These are phyloP conservation scores for Serripes groenlandicus DNA, from an alignment of 2,888 invertebrate species.

Conservation along the genomic window DNA sequence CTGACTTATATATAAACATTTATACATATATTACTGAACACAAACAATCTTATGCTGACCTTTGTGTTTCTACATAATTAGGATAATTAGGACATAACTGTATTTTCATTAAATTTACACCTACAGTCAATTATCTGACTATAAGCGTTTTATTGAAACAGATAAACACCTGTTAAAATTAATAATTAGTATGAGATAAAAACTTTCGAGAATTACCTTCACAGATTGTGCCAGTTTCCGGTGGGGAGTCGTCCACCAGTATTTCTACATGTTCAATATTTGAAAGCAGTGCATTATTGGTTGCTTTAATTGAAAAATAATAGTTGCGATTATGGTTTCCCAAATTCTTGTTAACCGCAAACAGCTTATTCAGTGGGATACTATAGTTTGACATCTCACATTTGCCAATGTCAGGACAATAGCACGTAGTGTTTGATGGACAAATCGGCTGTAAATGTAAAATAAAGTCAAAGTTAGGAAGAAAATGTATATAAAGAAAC, in stretches of 20 bases:
- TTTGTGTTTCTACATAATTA: too few relatives aligned
- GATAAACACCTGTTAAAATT: too few relatives aligned
- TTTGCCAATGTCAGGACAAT: constrained; percentile 68
- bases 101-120: too few relatives aligned
- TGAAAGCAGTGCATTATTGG: constrained; percentile 70
- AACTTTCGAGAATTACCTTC: constrained; percentile 78
- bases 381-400: constrained; percentile 63
- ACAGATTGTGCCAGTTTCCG: constrained; percentile 67
- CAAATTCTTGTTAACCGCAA: constrained; percentile 35
- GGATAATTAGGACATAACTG: too few relatives aligned
- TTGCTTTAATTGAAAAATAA: constrained; percentile 69
- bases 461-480: too few relatives aligned
- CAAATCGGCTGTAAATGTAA: too few relatives aligned
- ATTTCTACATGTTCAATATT: constrained; percentile 66
- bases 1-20: too few relatives aligned
- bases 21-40: too few relatives aligned
- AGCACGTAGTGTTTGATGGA: constrained; percentile 59
- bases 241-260: constrained; percentile 75
- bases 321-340: constrained; percentile 76
- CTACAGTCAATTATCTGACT: too few relatives aligned
- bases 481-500: too few relatives aligned
- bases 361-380: constrained; percentile 59
- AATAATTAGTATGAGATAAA: constrained; percentile 64
- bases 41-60: too few relatives aligned
- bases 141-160: too few relatives aligned